phyloP scores from a whole-genome alignment of 2,888 invertebrate species.

The Caenorhabditis sp. region DNA sequence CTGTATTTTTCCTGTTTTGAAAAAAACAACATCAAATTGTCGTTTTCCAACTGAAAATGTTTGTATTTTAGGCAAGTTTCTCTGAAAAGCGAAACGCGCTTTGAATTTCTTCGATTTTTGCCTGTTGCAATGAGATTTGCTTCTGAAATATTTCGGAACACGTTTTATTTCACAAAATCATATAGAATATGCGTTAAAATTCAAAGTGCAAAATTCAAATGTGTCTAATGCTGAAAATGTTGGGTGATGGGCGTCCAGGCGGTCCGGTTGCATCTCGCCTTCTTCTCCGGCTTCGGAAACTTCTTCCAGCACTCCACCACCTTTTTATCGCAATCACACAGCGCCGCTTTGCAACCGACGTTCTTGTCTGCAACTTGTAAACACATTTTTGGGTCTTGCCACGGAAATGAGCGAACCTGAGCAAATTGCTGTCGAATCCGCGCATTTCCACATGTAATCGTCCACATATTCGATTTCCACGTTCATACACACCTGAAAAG shows the following conservation, averaged over 20 bases:
- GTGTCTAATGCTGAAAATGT: conserved; percentile 43
- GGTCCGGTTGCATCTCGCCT: conserved; percentile 62
- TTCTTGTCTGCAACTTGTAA: conserved; percentile 48
- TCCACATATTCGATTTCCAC: conserved; percentile 74
- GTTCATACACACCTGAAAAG: conserved; percentile 66
- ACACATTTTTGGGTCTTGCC: neutral
- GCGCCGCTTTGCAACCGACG: conserved; percentile 66
- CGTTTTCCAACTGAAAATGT: no score
- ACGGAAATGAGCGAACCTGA: conserved; percentile 31
- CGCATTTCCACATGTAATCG: conserved; percentile 69
- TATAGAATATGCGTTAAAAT: no score
- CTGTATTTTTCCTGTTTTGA: no score
- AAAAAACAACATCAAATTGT: no score
- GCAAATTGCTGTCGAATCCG: conserved; percentile 61
- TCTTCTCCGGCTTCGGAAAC: conserved; percentile 65
- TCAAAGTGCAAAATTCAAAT: no score
- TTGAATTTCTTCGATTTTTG: no score
- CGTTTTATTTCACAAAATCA: no score
- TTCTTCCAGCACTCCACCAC: conserved; percentile 75
- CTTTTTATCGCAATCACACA: conserved; percentile 71
- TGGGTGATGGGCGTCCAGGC: conserved; percentile 28
- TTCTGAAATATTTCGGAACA: no score
- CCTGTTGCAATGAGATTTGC: no score
- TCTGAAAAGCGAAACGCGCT: no score
- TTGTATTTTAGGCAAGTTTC: no score